Conservation (phyloP, 2,113 vertebrate species). For the Ranitomeya variabilis region DNA sequence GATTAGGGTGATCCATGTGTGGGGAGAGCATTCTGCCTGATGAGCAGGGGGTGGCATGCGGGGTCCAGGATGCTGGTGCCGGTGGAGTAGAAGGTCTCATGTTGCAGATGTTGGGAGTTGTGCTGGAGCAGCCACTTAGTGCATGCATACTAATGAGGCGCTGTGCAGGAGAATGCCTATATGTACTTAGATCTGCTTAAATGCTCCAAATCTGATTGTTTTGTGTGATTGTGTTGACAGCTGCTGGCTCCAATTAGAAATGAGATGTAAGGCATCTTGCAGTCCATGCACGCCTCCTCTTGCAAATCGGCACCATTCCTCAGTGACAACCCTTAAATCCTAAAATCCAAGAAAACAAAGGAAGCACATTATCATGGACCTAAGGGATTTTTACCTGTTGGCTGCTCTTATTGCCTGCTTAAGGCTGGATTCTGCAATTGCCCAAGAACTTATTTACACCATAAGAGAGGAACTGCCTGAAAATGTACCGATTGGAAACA, state of each 20-base stretch:
- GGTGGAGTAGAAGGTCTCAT: slow-evolving; percentile 60
- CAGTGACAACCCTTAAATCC: slow-evolving; percentile 74
- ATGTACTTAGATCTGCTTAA: slow-evolving; percentile 57
- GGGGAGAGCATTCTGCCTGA: slow-evolving; percentile 64
- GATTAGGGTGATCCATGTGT: slow-evolving; percentile 62
- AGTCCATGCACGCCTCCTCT: slow-evolving; percentile 77
- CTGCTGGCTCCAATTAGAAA: slow-evolving; percentile 79
- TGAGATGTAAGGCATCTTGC: slow-evolving; percentile 82
- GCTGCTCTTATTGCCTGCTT: slow-evolving; percentile 91
- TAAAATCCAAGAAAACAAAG: slow-evolving; percentile 75
- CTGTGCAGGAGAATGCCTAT: slow-evolving; percentile 66
- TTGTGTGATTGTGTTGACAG: slow-evolving; percentile 87
- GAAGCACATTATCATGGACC: slow-evolving; percentile 91
- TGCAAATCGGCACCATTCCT: slow-evolving; percentile 70
- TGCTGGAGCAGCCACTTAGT: slow-evolving; percentile 53
- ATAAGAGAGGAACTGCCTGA: slow-evolving; percentile 98
- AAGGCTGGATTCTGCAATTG: slow-evolving; percentile 94
- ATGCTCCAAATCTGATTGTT: slow-evolving; percentile 78
- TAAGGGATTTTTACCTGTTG: slow-evolving; percentile 99
- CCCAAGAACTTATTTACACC: slow-evolving; percentile 98
- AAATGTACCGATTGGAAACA: slow-evolving; percentile 98
- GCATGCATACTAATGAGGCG: slow-evolving; percentile 58
- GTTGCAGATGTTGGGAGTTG: slow-evolving; percentile 35
- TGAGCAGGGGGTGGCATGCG: slow-evolving; percentile 67
- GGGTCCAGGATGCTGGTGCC: not conserved